Base-by-base conservation (phyloP, 1,140 invertebrate species). In the Mya arenaria region DNA sequence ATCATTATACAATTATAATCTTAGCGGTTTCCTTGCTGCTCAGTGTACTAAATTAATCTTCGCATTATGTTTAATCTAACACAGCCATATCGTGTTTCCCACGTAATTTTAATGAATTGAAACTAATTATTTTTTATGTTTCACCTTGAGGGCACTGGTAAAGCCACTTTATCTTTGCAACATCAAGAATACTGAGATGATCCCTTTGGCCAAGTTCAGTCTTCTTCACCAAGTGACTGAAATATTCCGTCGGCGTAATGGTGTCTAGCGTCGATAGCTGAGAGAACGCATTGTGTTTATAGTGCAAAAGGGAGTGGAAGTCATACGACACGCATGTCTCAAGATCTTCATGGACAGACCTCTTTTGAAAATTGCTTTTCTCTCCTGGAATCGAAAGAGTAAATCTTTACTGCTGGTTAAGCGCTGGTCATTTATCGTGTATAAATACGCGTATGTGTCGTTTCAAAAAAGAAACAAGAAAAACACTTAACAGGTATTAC, bases 231-330 rank as follows among this genome's bases (percentile, higher is more conserved):
- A n/a, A n/a, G 4, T 72, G 17, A 37, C 66, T 86, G 13, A 81
- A 60, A 0, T 87, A 77, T 4, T 30, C 56, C 6, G 55, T 74
- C 63, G 93, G 92, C 4, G 93, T 94, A 2, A 82, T 73, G 15
- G 79, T 71, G 30, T 72, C 62, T 1, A 41, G 17, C 13, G 60
- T 36, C 4, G 2, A 6, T n/a, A 48, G 19, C 34, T 75, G 62
- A 30, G 58, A 23, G 25, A 75, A 75, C 36, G 58, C n/a, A 60
- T 75, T 75, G 58, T 65, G 52, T 39, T 75, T 75, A 41, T 75
- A 75, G 41, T 75, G 73, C n/a, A 75, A 60, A 10, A 75, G 34
- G 23, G 72, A 74, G 1, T 36, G 30, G 44, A 36, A 74, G 56
- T 74, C 72, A 30, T 74, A 74, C n/a, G n/a, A 13, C 1, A 74